Conservation (phyloP, 2,797 vertebrate genomes). For the Euthynnus affinis region DNA sequence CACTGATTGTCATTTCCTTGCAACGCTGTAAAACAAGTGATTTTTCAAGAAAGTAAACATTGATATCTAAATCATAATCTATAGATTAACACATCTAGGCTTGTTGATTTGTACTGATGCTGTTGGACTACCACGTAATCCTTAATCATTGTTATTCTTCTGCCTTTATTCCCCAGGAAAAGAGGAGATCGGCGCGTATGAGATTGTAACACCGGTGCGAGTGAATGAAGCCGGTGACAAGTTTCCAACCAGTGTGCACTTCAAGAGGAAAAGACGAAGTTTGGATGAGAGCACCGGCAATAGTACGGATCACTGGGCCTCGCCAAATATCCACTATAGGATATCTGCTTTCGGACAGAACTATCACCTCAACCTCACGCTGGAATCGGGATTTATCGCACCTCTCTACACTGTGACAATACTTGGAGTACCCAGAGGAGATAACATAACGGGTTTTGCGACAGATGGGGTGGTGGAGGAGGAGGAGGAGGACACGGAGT, state of each 20-base stretch:
- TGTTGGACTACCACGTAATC: not conserved
- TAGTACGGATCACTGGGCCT: slow-evolving; percentile 86
- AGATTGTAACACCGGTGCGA: slow-evolving; percentile 94
- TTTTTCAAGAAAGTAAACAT: not conserved
- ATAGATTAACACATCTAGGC: slow-evolving; percentile 1
- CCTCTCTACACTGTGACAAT: slow-evolving; percentile 95
- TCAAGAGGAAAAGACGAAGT: slow-evolving; percentile 94
- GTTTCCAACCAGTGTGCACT: slow-evolving; percentile 92
- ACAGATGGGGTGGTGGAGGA: slow-evolving; percentile 72
- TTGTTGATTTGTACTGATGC: slow-evolving; percentile 21
- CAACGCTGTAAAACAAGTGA: slow-evolving; percentile 2
- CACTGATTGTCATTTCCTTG: slow-evolving; percentile 36
- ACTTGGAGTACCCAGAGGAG: slow-evolving; percentile 87
- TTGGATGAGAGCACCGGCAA: slow-evolving; percentile 78
- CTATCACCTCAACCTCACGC: slow-evolving; percentile 95
- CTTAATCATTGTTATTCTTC: slow-evolving; percentile 21
- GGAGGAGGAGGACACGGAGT: slow-evolving; percentile 90
- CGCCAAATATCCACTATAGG: slow-evolving; percentile 91
- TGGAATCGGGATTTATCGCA: slow-evolving; percentile 96
- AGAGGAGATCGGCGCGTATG: slow-evolving; percentile 89
- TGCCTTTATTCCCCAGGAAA: slow-evolving; percentile 81
- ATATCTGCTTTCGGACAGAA: slow-evolving; percentile 95
- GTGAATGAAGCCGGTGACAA: slow-evolving; percentile 94
- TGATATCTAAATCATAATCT: not conserved
- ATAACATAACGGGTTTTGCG: slow-evolving; percentile 87